Conservation (phyloP, 2,888 invertebrate species). For the Parnassius glacialis region DNA sequence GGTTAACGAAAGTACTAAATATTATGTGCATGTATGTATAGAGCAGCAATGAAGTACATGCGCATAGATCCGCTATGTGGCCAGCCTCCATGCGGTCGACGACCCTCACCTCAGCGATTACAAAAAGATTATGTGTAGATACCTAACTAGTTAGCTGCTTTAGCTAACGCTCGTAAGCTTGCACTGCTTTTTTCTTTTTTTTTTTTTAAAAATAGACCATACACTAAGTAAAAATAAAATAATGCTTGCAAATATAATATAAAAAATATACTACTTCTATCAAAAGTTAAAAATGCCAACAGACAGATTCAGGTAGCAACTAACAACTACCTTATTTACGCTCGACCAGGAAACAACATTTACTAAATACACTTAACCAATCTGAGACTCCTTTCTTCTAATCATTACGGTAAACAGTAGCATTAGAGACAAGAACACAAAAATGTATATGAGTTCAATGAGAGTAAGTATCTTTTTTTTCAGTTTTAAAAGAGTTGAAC, state of each 20-base stretch:
- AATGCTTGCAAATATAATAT: too few relatives aligned
- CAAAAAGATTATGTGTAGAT: constrained; percentile 67
- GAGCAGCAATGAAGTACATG: constrained; percentile 65
- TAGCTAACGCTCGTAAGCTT: neutral
- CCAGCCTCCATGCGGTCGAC: constrained; percentile 73
- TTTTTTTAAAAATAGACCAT: neutral
- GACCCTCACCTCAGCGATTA: constrained; percentile 68
- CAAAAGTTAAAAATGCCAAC: constrained; percentile 19
- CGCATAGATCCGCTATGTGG: constrained; percentile 65
- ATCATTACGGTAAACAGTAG: constrained; percentile 40
- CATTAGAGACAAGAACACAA: constrained; percentile 29
- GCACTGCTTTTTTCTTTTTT: neutral
- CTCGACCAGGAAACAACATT: constrained; percentile 47
- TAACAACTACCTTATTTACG: constrained; percentile 41
- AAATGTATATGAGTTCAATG: constrained; percentile 39
- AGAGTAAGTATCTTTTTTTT: constrained; percentile 25
- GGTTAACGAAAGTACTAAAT: constrained; percentile 45
- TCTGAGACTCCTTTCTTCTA: constrained; percentile 37
- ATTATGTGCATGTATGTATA: constrained; percentile 37
- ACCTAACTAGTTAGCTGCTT: constrained; percentile 28
- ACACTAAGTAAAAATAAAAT: neutral
- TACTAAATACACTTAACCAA: constrained; percentile 46
- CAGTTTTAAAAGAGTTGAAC: constrained; percentile 7
- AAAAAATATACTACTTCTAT: too few relatives aligned
- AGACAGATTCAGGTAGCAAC: constrained; percentile 43